Conservation (phyloP, 2,888 invertebrate genomes). For the Sussaba pulchella region DNA sequence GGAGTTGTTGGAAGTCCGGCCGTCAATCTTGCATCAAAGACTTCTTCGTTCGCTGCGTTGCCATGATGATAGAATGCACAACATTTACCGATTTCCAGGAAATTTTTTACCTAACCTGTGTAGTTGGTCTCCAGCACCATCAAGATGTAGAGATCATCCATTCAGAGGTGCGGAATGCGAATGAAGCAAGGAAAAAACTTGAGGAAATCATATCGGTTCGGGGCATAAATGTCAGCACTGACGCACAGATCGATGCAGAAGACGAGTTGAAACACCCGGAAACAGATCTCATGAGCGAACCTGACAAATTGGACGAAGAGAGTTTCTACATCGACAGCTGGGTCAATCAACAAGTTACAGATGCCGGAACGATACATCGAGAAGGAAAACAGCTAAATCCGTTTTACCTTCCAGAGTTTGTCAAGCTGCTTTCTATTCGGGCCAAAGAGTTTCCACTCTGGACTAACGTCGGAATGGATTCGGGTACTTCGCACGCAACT, state of each 20-base stretch:
- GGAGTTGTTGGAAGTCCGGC: conserved; percentile 41
- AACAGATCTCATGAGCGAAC: background rate
- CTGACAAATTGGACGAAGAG: background rate
- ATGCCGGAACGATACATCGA: background rate
- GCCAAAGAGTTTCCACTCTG: conserved; percentile 3
- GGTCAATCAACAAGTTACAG: background rate
- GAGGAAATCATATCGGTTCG: conserved; percentile 14
- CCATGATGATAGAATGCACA: conserved; percentile 24
- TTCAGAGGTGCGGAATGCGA: background rate
- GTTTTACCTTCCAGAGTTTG: background rate
- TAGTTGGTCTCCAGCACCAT: conserved; percentile 5
- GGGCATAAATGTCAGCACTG: background rate
- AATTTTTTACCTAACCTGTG: background rate
- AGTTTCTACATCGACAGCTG: background rate
- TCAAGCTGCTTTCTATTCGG: background rate
- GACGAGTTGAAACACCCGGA: background rate
- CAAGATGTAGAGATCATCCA: conserved; percentile 2
- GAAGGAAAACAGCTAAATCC: background rate
- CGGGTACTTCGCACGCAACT: background rate
- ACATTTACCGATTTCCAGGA: conserved; percentile 1
- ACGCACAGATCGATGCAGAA: background rate
- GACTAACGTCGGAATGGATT: background rate
- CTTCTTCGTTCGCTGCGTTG: conserved; percentile 55
- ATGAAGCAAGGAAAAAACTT: background rate
- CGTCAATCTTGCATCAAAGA: conserved; percentile 49